phyloP scores from a whole-genome alignment of 2,113 vertebrate genomes.

The Bombycilla garrulus region DNA sequence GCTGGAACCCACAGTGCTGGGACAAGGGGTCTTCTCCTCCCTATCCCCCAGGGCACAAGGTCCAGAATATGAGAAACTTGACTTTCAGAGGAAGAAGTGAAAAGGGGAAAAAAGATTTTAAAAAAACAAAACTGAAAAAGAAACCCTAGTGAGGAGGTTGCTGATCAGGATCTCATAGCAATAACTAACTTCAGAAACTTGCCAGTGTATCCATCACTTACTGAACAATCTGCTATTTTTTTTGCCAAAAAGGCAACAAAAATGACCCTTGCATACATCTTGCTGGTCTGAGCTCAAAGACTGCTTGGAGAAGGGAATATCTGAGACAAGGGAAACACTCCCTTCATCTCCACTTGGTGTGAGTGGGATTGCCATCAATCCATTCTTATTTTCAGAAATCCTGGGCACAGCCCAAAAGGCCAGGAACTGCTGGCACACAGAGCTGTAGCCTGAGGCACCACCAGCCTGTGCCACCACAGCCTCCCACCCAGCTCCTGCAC shows the following conservation, averaged over 20 bases:
- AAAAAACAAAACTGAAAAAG: not conserved
- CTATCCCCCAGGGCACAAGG: fast-evolving
- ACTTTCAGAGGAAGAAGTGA: not conserved
- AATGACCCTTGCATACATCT: not conserved
- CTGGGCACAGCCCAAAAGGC: not conserved
- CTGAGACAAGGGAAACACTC: not conserved
- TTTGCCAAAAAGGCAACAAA: not conserved
- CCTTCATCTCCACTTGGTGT: fast-evolving
- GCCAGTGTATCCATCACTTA: not conserved
- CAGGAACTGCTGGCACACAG: fast-evolving
- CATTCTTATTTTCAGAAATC: not conserved
- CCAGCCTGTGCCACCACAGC: fast-evolving
- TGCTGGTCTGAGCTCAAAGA: not conserved
- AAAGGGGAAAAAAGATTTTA: fast-evolving
- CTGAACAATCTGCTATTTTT: not conserved
- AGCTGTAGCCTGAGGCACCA: not conserved
- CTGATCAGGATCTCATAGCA: not conserved
- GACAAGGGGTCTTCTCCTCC: too few relatives aligned
- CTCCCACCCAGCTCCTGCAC: not conserved
- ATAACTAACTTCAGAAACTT: not conserved
- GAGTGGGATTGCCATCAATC: not conserved
- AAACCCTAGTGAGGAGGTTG: fast-evolving
- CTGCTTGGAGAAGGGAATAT: not conserved
- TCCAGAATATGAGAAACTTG: not conserved
- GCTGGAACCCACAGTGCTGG: not conserved